Percentiles rank a stretch among this genome's conserved stretches.
Evolutionary conservation across 2,113 vertebrate species (phyloP).

Genomic region (Mesoclemmys tuberculata): DNA sequence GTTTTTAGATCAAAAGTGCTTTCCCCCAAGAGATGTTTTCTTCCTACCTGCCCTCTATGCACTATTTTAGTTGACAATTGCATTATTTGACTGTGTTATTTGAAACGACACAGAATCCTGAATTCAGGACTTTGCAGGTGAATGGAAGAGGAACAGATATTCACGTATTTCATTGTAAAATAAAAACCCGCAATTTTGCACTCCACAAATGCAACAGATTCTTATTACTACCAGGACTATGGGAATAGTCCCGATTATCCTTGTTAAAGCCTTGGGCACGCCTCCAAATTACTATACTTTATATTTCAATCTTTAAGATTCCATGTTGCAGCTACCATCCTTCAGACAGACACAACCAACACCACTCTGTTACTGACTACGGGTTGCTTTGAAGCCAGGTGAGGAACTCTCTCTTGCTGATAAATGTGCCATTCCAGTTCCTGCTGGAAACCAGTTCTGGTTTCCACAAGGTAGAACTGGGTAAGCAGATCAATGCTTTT

Average conservation of each 20-base stretch:
- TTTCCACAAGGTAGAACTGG: constrained; percentile 37
- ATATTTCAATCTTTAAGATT: neutral
- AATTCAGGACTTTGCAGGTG: constrained; percentile 39
- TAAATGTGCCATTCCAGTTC: constrained; percentile 49
- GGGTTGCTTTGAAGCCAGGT: neutral
- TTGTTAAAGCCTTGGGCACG: neutral
- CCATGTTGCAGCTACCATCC: neutral
- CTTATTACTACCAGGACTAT: neutral
- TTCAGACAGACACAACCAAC: neutral
- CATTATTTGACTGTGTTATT: neutral
- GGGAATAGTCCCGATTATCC: constrained; percentile 4
- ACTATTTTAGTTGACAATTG: constrained; percentile 36
- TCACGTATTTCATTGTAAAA: constrained; percentile 42
- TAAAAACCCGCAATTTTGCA: neutral
- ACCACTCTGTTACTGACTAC: neutral
- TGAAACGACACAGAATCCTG: constrained; percentile 28
- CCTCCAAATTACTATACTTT: neutral
- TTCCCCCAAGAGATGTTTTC: neutral
- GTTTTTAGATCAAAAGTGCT: neutral
- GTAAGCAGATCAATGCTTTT: constrained; percentile 59
- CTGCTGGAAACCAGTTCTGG: constrained; percentile 37
- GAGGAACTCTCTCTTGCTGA: constrained; percentile 42
- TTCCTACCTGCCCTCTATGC: constrained; percentile 8
- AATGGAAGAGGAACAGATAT: constrained; percentile 46
- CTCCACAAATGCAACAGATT: neutral